A percentile compares a stretch with the other conserved stretches of the same genome.
Evolutionary conservation across 2,888 invertebrate species (phyloP).

Genomic region (Polydrusus pterygomalis): DNA sequence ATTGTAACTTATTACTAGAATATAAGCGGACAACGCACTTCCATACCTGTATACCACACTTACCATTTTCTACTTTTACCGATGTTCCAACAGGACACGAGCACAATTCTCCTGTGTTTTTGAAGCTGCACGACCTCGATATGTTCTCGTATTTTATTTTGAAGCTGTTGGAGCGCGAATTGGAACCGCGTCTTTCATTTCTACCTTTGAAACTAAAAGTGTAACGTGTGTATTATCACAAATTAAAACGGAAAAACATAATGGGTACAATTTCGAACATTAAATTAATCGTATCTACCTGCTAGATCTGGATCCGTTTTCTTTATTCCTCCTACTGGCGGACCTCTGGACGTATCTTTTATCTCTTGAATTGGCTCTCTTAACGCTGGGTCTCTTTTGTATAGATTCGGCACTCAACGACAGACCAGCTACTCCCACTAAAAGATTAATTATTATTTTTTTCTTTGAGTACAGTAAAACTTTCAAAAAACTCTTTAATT

Average conservation of each 20-base stretch:
- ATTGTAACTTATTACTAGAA: too few species aligned
- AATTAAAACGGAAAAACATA: too few species aligned
- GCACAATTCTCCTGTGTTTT: slow-evolving; percentile 69
- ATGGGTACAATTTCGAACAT: too few species aligned
- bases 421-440: slow-evolving; percentile 76
- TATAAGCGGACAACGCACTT: too few species aligned
- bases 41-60: too few species aligned
- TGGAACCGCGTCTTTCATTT: slow-evolving; percentile 66
- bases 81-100: slow-evolving; percentile 64
- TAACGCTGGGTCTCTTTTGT: slow-evolving; percentile 76
- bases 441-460: too few species aligned
- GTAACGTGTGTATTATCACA: too few species aligned
- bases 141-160: slow-evolving; percentile 70
- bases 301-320: slow-evolving; percentile 73
- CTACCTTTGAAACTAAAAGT: slow-evolving; percentile 69
- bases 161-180: slow-evolving; percentile 68
- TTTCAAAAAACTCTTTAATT: slow-evolving; percentile 59
- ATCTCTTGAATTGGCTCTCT: slow-evolving; percentile 75
- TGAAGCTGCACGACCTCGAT: slow-evolving; percentile 70
- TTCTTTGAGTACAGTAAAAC: too few species aligned
- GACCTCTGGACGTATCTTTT: slow-evolving; percentile 74
- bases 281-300: slow-evolving; percentile 64
- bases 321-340: slow-evolving; percentile 76
- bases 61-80: slow-evolving; percentile 47
- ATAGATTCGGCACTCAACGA: slow-evolving; percentile 79